Percentiles rank a stretch among this genome's conserved stretches.
phyloP scores from a whole-genome alignment of 2,797 vertebrate species.

The Babyrousa celebensis region DNA sequence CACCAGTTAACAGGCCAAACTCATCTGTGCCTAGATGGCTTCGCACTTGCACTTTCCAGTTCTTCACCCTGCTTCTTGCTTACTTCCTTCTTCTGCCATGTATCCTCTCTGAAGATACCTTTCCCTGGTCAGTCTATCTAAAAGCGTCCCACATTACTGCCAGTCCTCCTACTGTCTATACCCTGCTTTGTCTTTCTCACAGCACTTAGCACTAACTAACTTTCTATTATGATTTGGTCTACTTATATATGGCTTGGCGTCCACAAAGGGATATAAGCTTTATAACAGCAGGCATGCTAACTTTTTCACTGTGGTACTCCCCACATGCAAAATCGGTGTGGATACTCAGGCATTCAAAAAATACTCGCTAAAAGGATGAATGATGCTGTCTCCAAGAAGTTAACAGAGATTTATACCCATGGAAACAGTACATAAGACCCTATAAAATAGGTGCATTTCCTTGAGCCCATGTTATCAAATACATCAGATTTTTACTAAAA shows the following conservation, averaged over 20 bases:
- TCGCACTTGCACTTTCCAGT: too few species aligned
- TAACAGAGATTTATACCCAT: slow-evolving; percentile 41
- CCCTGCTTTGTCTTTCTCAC: neutral
- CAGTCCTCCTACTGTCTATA: neutral
- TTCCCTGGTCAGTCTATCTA: neutral
- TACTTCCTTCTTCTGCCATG: neutral
- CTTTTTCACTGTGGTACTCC: neutral
- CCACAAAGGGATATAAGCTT: neutral
- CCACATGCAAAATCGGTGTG: slow-evolving; percentile 10
- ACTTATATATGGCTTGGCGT: neutral
- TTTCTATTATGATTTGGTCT: neutral
- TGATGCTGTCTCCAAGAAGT: neutral
- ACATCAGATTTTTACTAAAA: slow-evolving; percentile 52
- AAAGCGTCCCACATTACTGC: neutral
- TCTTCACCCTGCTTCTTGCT: neutral
- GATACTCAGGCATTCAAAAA: slow-evolving; percentile 8
- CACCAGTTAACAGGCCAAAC: neutral
- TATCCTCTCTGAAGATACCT: neutral
- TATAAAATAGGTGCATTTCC: slow-evolving; percentile 56
- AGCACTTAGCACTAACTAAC: neutral
- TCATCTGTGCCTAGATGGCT: neutral
- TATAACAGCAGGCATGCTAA: neutral
- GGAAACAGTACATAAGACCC: neutral
- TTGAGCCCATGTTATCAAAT: slow-evolving; percentile 46
- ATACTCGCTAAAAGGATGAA: slow-evolving; percentile 18